Base-by-base conservation (phyloP, 2,888 invertebrate genomes). In the Tipula unca region DNA sequence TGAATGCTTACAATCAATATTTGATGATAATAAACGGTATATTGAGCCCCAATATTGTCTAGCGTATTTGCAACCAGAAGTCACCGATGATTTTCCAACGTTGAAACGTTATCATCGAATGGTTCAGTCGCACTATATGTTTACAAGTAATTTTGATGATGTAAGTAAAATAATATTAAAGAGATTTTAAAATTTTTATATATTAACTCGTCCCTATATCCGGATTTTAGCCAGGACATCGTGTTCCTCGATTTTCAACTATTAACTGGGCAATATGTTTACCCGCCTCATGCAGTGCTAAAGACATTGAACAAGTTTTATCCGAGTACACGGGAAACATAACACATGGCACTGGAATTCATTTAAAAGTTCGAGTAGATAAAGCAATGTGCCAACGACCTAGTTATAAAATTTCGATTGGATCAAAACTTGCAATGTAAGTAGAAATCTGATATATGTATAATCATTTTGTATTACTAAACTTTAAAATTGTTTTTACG, bases 231-330 rank as follows among this genome's bases (percentile, higher is more conserved):
- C 94, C 94, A 83, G 94, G 94, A 5, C 95, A 95, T 89, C 91
- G 94, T 86, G 93, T 95, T 6, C 95, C 95, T 0, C 91, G 94
- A 87, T 94, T 93, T 88, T 93, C 93, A 3, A 92, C 93, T 17
- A 91, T 94, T 85, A 93, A 94, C 87, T 95, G 94, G 94, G 94
- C 93, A 1, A 88, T 94, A 14, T 95, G 95, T 88, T 92, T 94
- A n/a, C 95, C 95, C 1, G 91, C 92, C 3, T 91, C 92, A 0
- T 95, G 95, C 89, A 91, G 92, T 0, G 87, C 92, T 8, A 88
- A 90, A 29, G 94, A 95, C 88, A 93, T 94, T 0, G 92, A 94
- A 88, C 89, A 91, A 20, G 92, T 93, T 1, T 89, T 94, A 36
- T 90, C 90, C 84, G 91, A 92, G 84, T 91, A 90, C 1, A 88